A percentile compares a stretch with the other conserved stretches of the same genome.
phyloP scores from a whole-genome alignment of 2,888 invertebrate species.

The Chorisops tibialis region DNA sequence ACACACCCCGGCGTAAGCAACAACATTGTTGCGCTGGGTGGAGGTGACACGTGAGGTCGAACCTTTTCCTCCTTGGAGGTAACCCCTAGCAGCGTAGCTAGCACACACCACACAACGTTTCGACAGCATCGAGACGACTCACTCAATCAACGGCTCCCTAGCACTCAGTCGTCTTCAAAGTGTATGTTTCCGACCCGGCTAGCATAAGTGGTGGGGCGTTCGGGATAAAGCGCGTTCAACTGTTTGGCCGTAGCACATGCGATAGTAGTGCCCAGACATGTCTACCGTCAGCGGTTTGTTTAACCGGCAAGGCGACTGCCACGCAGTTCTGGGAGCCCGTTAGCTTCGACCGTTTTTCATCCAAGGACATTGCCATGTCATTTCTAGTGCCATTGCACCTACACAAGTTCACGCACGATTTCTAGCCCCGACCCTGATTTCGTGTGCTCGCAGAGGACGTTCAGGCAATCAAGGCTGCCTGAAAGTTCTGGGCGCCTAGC shows the following conservation, averaged over 20 bases:
- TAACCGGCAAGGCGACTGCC: neutral
- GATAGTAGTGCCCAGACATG: neutral
- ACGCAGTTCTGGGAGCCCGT: constrained; percentile 42
- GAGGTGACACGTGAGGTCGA: too few species aligned
- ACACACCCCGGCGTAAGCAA: too few species aligned
- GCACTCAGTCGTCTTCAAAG: constrained; percentile 40
- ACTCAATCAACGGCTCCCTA: constrained; percentile 32
- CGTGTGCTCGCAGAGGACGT: too few species aligned
- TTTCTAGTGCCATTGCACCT: constrained; percentile 25
- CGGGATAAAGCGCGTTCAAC: neutral
- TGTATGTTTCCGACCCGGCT: constrained; percentile 39
- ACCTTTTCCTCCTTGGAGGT: too few species aligned
- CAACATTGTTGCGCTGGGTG: too few species aligned
- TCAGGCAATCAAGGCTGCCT: neutral
- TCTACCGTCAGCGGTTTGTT: neutral
- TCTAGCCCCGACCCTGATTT: neutral
- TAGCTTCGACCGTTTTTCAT: constrained; percentile 50
- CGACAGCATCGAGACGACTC: constrained; percentile 13
- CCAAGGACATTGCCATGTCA: constrained; percentile 52
- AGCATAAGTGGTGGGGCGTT: constrained; percentile 29
- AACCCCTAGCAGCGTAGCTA: too few species aligned
- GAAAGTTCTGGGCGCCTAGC: constrained; percentile 45
- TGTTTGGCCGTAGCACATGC: neutral
- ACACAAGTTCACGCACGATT: neutral
- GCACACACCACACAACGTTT: neutral